Evolutionary conservation across 2,797 vertebrate species (phyloP).

Genomic region (Tapera naevia): DNA sequence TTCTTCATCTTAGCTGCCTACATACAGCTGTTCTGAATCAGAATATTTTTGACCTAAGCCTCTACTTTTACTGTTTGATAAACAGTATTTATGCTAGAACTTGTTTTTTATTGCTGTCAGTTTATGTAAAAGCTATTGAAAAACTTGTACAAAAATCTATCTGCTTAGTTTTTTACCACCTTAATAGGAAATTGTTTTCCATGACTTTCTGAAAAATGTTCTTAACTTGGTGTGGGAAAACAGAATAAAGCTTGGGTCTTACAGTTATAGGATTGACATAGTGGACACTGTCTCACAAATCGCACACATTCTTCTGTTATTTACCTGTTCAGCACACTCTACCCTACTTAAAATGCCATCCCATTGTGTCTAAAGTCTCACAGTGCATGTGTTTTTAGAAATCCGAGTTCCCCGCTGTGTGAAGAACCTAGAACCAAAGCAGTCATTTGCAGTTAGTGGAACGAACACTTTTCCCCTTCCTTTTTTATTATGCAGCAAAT

Average conservation of each 20-base stretch:
- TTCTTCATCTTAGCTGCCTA: background rate
- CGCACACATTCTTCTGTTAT: background rate
- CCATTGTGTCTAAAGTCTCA: background rate
- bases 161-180: background rate
- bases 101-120: background rate
- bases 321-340: background rate
- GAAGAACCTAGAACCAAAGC: background rate
- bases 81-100: background rate
- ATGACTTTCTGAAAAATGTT: background rate
- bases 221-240: background rate
- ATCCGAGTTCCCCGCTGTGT: background rate
- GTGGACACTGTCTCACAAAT: background rate
- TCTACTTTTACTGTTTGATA: background rate
- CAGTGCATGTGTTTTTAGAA: background rate
- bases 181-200: background rate
- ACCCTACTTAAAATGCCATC: background rate
- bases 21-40: conserved; percentile 14
- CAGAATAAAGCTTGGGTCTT: background rate
- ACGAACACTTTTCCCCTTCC: background rate
- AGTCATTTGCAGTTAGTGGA: background rate
- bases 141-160: background rate
- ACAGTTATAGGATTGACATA: background rate
- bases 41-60: conserved; percentile 27
- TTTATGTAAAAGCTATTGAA: background rate
- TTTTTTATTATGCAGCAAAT: background rate